These are phyloP conservation scores for Porites cylindrica DNA, from an alignment of 92 coral and sea anemone genomes.

Conservation along the genomic window DNA sequence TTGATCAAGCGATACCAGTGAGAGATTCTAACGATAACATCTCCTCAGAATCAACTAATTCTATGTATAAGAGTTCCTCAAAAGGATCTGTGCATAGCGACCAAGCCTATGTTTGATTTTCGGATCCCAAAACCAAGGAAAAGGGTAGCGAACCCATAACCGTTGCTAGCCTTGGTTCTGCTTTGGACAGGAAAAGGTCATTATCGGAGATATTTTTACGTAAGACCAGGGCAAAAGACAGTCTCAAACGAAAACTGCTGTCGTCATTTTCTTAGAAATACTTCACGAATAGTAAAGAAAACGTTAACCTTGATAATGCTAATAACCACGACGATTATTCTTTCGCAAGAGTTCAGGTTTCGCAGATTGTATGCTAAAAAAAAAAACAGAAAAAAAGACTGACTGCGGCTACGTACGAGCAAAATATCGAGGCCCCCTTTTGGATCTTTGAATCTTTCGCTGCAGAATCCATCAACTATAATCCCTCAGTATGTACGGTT, in stretches of 20 bases:
- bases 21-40: slow-evolving; percentile 15
- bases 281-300: too few relatives aligned
- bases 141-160: background rate
- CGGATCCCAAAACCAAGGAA: background rate
- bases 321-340: too few relatives aligned
- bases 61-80: slow-evolving; percentile 1
- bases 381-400: too few relatives aligned
- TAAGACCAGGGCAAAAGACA: background rate
- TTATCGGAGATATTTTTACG: slow-evolving; percentile 28
- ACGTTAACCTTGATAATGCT: too few relatives aligned
- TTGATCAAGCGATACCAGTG: slow-evolving; percentile 4
- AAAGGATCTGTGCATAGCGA: slow-evolving; percentile 10
- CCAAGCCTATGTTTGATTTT: slow-evolving; percentile 24
- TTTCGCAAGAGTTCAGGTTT: too few relatives aligned
- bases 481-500: too few relatives aligned
- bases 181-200: slow-evolving; percentile 22
- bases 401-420: too few relatives aligned
- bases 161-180: background rate
- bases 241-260: slow-evolving; percentile 14
- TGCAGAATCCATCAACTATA: too few relatives aligned
- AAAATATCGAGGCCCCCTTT: too few relatives aligned
- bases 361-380: too few relatives aligned
- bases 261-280: slow-evolving; percentile 3
- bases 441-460: too few relatives aligned
- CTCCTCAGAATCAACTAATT: background rate